Conservation (phyloP, 2,888 invertebrate genomes). For the Sesamia inferens region DNA sequence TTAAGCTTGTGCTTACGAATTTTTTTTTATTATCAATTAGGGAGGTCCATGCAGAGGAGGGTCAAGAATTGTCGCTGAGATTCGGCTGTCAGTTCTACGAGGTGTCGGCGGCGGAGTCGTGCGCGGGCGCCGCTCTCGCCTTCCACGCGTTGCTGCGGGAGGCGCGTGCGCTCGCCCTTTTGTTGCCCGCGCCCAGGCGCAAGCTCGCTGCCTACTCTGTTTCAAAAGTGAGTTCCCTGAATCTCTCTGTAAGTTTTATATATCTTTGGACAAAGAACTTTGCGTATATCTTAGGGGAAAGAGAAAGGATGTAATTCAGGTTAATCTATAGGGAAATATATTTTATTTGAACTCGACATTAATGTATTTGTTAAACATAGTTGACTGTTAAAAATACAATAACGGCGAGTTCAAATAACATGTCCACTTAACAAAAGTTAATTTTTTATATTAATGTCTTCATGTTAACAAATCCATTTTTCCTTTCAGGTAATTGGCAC, state of each 20-base stretch:
- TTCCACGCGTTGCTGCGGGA: conserved; percentile 94
- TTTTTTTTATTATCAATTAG: conserved; percentile 75
- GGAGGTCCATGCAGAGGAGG: conserved; percentile 95
- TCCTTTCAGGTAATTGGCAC: conserved; percentile 91
- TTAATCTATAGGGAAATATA: not conserved
- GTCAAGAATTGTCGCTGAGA: conserved; percentile 93
- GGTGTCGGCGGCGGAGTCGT: conserved; percentile 95
- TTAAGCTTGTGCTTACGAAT: not conserved
- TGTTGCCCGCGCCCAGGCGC: conserved; percentile 92
- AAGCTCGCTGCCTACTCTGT: conserved; percentile 94
- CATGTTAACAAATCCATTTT: conserved; percentile 69
- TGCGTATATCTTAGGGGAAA: not conserved
- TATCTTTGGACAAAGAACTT: conserved; percentile 86
- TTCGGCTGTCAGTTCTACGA: conserved; percentile 96
- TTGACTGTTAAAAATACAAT: too few species aligned
- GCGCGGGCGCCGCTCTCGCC: conserved; percentile 94
- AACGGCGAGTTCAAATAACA: too few species aligned
- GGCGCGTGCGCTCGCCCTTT: conserved; percentile 93
- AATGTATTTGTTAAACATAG: too few species aligned
- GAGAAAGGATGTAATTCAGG: not conserved
- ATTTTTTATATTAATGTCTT: too few species aligned
- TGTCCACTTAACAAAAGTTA: not conserved
- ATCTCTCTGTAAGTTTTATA: too few species aligned
- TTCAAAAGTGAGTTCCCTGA: conserved; percentile 90
- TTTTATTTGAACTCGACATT: not conserved